Evolutionary conservation across 2,888 invertebrate species (phyloP), one percentile per base, ranked within the genome.

Genomic region (Megastigmus dorsalis): DNA sequence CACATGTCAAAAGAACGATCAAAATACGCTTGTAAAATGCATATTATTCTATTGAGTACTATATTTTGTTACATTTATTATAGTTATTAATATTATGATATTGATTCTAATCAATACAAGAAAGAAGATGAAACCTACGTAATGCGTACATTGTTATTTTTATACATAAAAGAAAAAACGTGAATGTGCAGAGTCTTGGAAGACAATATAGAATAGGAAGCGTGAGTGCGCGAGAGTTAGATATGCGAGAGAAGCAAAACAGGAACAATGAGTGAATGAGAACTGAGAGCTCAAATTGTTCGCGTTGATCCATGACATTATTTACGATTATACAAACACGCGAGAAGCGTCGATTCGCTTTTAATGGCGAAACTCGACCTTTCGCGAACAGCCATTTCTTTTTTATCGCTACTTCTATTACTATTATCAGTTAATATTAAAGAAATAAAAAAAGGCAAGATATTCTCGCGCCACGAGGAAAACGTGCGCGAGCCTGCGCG

Each of bases 21-120:
- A 88, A 87, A 88, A 88, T 88, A 88, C 87, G 88, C 87, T 88
- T 88, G 86, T 87, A 85, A 86, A 86, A 86, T 85, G 86, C 85
- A 86, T 83, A 83, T 84, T 84, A 81, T 84, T 82, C 80, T 83
- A 84, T 83, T 80, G 81, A 84, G 80, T 83, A 86, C 84, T 86
- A 86, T 87, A 86, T 87, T 85, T 86, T 87, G 86, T 86, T 87
- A 87, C 83, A 85, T 84, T 84, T 85, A 85, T 85, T 85, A 79
- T 75, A 75, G 75, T 78, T 77, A 84, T 83, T 84, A 85, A 83
- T 83, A 85, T 82, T 84, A 84, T 73, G 45, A 70, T 71, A 74
- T 83, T 83, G 82, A 85, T 85, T 86, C 80, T 85, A 86, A n/a
- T 85, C 81, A 82, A 82, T 77, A 59, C 18, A 48, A 75, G 43